phyloP scores from a whole-genome alignment of 2,797 vertebrate genomes.

The Arremon brunneinucha region DNA sequence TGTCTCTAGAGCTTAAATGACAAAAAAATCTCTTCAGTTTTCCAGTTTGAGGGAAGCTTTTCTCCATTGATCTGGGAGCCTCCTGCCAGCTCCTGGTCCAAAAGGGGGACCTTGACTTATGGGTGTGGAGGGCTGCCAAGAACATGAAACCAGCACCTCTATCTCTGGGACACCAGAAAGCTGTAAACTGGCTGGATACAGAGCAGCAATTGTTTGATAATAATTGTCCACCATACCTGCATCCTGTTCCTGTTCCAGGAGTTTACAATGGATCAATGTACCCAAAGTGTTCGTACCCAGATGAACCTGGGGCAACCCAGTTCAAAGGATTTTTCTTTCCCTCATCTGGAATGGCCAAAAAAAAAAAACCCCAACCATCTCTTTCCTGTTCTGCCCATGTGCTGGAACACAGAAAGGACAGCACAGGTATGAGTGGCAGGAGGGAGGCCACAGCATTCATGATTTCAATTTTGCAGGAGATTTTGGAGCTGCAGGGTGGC shows the following conservation, averaged over 20 bases:
- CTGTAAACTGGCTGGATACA: conserved; percentile 39
- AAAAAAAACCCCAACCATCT: not conserved
- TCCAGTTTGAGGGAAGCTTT: not conserved
- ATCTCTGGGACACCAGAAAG: conserved; percentile 21
- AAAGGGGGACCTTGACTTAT: not conserved
- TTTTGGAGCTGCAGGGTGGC: not conserved
- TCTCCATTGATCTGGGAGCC: not conserved
- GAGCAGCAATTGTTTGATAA: conserved; percentile 45
- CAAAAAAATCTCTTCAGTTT: not conserved
- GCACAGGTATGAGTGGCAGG: not conserved
- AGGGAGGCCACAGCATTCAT: not conserved
- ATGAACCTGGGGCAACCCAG: not conserved
- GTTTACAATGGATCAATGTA: conserved; percentile 54
- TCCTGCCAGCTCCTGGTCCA: not conserved
- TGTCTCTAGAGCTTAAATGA: not conserved
- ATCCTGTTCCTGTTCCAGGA: conserved; percentile 66
- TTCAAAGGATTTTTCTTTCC: not conserved
- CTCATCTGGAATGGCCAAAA: not conserved
- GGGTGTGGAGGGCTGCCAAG: conserved; percentile 30
- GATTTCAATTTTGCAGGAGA: not conserved
- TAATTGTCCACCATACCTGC: conserved; percentile 43
- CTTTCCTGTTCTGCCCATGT: not conserved
- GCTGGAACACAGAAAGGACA: not conserved
- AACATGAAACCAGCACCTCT: conserved; percentile 11
- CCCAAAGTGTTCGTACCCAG: conserved; percentile 5